A percentile compares a stretch with the other conserved stretches of the same genome.
Conservation (phyloP, 2,888 invertebrate genomes). For the Apocheima hispidaria region DNA sequence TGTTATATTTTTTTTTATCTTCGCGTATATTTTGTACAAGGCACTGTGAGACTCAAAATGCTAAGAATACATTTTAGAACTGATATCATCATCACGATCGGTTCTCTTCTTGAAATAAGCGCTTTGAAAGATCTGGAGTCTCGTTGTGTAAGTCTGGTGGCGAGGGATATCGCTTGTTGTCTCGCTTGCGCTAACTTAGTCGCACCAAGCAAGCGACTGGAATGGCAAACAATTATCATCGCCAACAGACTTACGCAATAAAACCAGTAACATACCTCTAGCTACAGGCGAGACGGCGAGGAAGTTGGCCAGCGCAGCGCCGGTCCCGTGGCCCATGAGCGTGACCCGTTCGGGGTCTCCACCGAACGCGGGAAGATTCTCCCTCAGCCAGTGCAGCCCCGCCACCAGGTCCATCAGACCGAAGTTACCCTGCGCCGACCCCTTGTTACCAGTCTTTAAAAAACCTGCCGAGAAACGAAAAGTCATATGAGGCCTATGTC, state of each 20-base stretch:
- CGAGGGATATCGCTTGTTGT: no score
- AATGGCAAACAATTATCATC: no score
- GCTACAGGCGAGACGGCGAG: constrained; percentile 98
- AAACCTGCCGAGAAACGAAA: constrained; percentile 87
- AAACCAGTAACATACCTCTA: constrained; percentile 89
- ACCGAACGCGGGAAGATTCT: constrained; percentile 97
- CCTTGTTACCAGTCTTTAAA: constrained; percentile 95
- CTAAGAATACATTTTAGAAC: no score
- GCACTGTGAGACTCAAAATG: no score
- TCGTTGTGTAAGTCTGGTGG: no score
- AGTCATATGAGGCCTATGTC: background rate
- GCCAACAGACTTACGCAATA: background rate
- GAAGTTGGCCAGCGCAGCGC: constrained; percentile 98
- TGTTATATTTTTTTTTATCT: no score
- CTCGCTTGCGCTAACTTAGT: no score
- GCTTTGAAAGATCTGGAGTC: no score
- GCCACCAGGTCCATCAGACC: constrained; percentile 97
- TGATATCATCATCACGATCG: no score
- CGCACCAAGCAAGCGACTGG: no score
- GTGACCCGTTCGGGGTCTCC: constrained; percentile 97
- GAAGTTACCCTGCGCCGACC: constrained; percentile 96
- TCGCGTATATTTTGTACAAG: no score
- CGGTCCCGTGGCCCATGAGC: constrained; percentile 98
- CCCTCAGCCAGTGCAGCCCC: constrained; percentile 98
- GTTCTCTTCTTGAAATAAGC: no score